Base-by-base conservation (phyloP, 2,113 vertebrate genomes). In the Chionis minor region DNA sequence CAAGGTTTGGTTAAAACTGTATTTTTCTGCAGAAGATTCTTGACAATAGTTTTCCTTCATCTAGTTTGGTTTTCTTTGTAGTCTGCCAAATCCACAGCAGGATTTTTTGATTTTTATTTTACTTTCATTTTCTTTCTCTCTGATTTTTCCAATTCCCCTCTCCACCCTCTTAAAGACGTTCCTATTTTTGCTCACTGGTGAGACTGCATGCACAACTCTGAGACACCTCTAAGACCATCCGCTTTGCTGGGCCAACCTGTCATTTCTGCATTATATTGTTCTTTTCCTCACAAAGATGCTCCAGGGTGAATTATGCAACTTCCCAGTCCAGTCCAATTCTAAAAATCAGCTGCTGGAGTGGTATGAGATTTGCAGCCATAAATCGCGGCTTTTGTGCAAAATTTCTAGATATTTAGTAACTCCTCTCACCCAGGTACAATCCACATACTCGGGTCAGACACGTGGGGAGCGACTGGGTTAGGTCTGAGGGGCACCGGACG, bases 381-480 rank as follows among this genome's bases (percentile, higher is more conserved):
- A 85, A 66, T 23, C 23, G 44, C 23, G 23, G 15, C 6, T 88
- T 66, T 75, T 0, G 0, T 54, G 47, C 9, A 62, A 56, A 66
- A 44, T 24, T 26, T 22, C 42, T 3, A 32, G 26, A 4, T 28
- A 17, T 38, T 88, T 35, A 18, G 40, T 27, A 85, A 49, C 14
- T 66, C 44, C 38, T 21, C 65, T 79, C 59, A 30, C 22, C 35
- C 40, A 4, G 1, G 19, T 27, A 3, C 19, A 45, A n/a, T 22
- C 45, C 33, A 18, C 5, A n/a, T 28, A 27, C 16, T 72, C 2
- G 1, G 32, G 35, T 75, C 22, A 71, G 27, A 13, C 28, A 3
- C 0, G 0, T 6, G 23, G 7, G 16, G 23, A 56, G 32, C 24
- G 85, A 3, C 22, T 5, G 7, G 33, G 49, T 19, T 20, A 32